Evolutionary conservation across 2,113 vertebrate genomes (phyloP).

Genomic region (Dissostichus mawsoni): DNA sequence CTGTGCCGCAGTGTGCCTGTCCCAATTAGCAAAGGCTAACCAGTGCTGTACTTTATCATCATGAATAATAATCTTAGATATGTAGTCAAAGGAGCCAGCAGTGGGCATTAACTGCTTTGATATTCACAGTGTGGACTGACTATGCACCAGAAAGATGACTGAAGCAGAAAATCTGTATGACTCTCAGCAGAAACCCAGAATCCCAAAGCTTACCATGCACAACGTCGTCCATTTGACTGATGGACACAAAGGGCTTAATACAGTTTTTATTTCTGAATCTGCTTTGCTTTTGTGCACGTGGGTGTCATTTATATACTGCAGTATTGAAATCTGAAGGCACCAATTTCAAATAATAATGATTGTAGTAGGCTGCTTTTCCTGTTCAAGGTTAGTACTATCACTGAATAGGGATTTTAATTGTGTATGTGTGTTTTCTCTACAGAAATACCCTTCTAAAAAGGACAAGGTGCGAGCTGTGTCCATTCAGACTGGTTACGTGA

Average conservation of each 20-base stretch:
- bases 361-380: background rate
- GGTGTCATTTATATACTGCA: background rate
- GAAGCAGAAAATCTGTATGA: constrained; percentile 26
- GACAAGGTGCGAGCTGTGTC: constrained; percentile 94
- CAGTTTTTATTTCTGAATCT: background rate
- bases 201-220: background rate
- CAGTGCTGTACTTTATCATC: constrained; percentile 32
- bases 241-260: background rate
- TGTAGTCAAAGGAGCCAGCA: constrained; percentile 36
- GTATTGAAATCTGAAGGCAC: background rate
- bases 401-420: background rate
- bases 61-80: constrained; percentile 56
- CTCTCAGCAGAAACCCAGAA: constrained; percentile 11
- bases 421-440: constrained; percentile 46
- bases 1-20: constrained; percentile 29
- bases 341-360: background rate
- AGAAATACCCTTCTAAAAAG: constrained; percentile 96
- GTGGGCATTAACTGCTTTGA: constrained; percentile 18
- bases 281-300: background rate
- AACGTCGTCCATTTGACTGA: background rate
- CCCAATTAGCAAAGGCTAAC: constrained; percentile 53
- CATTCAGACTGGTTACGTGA: constrained; percentile 94
- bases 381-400: background rate
- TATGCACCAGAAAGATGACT: constrained; percentile 16
- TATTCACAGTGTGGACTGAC: constrained; percentile 1